These are phyloP conservation scores for Agapetus fuscipes DNA, from an alignment of 2,888 invertebrate species.

Conservation along the genomic window DNA sequence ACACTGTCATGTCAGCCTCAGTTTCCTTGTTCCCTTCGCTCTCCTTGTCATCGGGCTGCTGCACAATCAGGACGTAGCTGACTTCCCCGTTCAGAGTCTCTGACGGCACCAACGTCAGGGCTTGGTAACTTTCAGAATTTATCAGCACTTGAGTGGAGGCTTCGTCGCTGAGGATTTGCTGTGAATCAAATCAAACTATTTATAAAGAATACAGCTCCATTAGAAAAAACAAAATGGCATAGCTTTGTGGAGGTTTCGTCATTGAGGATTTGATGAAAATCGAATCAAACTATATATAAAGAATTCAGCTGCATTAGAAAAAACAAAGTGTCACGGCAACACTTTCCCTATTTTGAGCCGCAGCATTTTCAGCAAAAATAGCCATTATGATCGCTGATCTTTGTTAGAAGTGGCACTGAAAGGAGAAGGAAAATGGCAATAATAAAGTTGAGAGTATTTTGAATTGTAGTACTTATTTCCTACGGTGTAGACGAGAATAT, in stretches of 20 bases:
- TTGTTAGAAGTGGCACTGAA: too few relatives aligned
- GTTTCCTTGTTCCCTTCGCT: constrained; percentile 33
- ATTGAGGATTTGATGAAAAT: constrained; percentile 1
- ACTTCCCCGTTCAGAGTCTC: constrained; percentile 69
- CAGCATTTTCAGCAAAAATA: too few relatives aligned
- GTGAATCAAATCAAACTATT: background rate
- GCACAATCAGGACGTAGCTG: constrained; percentile 81
- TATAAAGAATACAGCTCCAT: too few relatives aligned
- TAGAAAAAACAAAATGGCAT: too few relatives aligned
- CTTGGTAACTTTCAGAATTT: constrained; percentile 62
- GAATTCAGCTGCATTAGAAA: too few relatives aligned
- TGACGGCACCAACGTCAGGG: constrained; percentile 76
- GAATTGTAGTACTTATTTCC: too few relatives aligned
- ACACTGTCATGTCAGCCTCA: constrained; percentile 46
- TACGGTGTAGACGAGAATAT: too few relatives aligned
- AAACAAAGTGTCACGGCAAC: too few relatives aligned
- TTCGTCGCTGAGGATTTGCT: constrained; percentile 8
- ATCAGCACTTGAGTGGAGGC: constrained; percentile 40
- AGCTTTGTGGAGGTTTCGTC: constrained; percentile 28
- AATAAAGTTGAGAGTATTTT: too few relatives aligned
- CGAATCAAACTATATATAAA: constrained; percentile 1
- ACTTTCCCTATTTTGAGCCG: too few relatives aligned
- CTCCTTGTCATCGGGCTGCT: constrained; percentile 52
- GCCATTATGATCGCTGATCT: too few relatives aligned
- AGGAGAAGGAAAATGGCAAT: too few relatives aligned